Percentiles rank a stretch among this genome's conserved stretches.
Conservation (phyloP, 1,140 invertebrate genomes). For the Pinna nobilis region DNA sequence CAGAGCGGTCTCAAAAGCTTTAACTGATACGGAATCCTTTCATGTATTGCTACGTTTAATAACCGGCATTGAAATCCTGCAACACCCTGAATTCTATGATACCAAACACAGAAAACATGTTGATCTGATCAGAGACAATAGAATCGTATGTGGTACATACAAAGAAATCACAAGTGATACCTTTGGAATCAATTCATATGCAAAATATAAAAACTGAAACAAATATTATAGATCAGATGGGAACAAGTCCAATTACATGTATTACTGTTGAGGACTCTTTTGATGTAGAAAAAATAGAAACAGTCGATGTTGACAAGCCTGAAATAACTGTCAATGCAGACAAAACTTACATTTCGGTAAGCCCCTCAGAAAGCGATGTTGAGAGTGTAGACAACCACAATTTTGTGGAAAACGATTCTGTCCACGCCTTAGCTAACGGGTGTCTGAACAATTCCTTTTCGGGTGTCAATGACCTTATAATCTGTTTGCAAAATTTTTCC, state of each 20-base stretch:
- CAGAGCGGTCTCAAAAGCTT: slow-evolving; percentile 30
- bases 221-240: background rate
- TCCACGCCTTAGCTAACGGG: slow-evolving; percentile 5
- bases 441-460: slow-evolving; percentile 10
- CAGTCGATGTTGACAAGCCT: background rate
- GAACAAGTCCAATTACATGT: background rate
- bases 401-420: background rate
- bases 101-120: slow-evolving; percentile 3
- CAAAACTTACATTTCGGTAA: too few relatives aligned
- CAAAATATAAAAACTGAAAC: background rate
- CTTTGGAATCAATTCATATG: background rate
- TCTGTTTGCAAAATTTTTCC: background rate
- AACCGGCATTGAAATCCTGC: slow-evolving; percentile 23
- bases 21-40: slow-evolving; percentile 6
- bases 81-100: slow-evolving; percentile 11
- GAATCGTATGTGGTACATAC: slow-evolving; percentile 29
- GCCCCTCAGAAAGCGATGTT: background rate
- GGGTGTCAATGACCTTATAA: background rate
- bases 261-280: background rate
- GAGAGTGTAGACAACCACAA: background rate
- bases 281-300: background rate
- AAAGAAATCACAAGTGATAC: background rate
- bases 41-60: slow-evolving; percentile 12
- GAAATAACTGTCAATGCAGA: background rate
- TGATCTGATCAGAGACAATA: slow-evolving; percentile 30